Percentiles rank a stretch among this genome's conserved stretches.
Evolutionary conservation across 2,797 vertebrate species (phyloP).

Genomic region (Glossophaga mutica): DNA sequence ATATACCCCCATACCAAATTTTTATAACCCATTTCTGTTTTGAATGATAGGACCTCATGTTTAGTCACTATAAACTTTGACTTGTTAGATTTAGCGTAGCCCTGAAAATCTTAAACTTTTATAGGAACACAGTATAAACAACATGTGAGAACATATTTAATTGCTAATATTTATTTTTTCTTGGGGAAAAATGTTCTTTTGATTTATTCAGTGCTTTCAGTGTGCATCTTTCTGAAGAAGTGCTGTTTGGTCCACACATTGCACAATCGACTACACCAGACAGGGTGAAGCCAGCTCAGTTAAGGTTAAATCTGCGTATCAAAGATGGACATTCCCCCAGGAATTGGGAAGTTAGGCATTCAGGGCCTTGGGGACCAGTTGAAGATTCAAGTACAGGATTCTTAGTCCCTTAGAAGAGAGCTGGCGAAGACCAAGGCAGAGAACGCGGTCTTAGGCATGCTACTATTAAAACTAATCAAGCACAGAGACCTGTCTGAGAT

Average conservation of each 20-base stretch:
- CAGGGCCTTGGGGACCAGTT: background rate
- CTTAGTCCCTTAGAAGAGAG: background rate
- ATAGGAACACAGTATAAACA: background rate
- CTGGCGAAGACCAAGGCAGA: background rate
- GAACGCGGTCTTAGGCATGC: background rate
- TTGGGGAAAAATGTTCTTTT: background rate
- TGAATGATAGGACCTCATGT: background rate
- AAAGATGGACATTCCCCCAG: background rate
- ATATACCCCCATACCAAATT: background rate
- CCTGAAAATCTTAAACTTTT: background rate
- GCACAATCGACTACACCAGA: background rate
- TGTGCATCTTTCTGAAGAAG: background rate
- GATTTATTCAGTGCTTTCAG: background rate
- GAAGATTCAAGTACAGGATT: background rate
- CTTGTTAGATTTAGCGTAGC: background rate
- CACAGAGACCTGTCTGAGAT: background rate
- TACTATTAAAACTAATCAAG: background rate
- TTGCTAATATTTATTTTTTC: slow-evolving; percentile 12
- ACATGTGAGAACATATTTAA: background rate
- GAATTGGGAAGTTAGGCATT: background rate
- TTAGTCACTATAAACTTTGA: background rate
- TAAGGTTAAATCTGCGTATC: background rate
- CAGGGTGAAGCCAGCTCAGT: background rate
- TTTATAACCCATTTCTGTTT: background rate
- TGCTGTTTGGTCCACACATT: background rate